Evolutionary conservation across 2,113 vertebrate species (phyloP).

Genomic region (Chaenocephalus aceratus): DNA sequence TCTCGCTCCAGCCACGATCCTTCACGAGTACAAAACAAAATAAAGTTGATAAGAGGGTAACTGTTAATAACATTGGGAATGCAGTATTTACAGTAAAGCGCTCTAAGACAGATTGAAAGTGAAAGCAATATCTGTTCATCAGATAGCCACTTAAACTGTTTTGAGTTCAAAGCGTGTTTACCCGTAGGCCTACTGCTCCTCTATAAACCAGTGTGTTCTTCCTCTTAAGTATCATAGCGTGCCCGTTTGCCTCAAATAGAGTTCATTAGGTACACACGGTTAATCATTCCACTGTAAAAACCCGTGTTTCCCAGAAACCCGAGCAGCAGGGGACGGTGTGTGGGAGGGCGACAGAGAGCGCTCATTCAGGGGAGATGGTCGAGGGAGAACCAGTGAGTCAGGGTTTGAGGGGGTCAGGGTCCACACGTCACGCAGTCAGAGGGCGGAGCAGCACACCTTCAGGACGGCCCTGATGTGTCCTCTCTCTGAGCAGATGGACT

Average conservation of each 20-base stretch:
- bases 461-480: slow-evolving; percentile 43
- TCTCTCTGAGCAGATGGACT: slow-evolving; percentile 8
- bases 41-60: not conserved
- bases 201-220: slow-evolving; percentile 25
- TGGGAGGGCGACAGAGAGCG: slow-evolving; percentile 43
- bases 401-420: slow-evolving; percentile 48
- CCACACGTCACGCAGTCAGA: slow-evolving; percentile 16
- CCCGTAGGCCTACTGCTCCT: not conserved
- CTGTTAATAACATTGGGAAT: not conserved
- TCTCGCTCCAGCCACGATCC: too few species aligned
- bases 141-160: slow-evolving; percentile 20
- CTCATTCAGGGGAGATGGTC: slow-evolving; percentile 46
- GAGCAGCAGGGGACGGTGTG: slow-evolving; percentile 34
- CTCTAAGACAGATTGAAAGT: not conserved
- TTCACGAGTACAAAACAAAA: too few species aligned
- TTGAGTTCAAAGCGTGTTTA: slow-evolving; percentile 32
- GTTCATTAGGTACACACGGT: slow-evolving; percentile 7
- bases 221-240: not conserved
- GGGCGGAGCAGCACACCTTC: slow-evolving; percentile 29
- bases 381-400: slow-evolving; percentile 51
- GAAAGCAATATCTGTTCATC: not conserved
- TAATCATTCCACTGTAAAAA: slow-evolving; percentile 27
- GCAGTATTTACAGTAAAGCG: not conserved
- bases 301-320: slow-evolving; percentile 57
- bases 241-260: slow-evolving; percentile 4